A percentile compares a stretch with the other conserved stretches of the same genome.
phyloP scores from a whole-genome alignment of 2,888 invertebrate species.

The Eupelmus urozonus region DNA sequence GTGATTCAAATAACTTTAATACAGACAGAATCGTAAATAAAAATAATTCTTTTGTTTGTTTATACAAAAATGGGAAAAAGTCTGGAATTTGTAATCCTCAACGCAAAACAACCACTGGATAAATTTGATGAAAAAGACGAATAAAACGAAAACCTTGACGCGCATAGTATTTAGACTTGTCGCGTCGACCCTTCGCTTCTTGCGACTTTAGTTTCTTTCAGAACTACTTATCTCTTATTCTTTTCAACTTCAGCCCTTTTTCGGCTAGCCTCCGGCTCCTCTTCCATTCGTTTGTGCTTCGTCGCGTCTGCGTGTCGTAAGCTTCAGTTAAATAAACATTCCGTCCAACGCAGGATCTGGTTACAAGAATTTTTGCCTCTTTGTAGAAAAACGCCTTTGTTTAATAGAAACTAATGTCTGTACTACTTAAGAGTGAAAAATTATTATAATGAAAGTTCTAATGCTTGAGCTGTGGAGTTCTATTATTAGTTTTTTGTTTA shows the following conservation, averaged over 20 bases:
- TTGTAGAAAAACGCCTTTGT: background rate
- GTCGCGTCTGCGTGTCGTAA: background rate
- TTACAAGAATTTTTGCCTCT: background rate
- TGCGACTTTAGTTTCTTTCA: conserved; percentile 21
- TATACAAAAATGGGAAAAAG: too few relatives aligned
- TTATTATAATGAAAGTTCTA: too few relatives aligned
- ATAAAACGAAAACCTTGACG: too few relatives aligned
- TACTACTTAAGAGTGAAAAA: too few relatives aligned
- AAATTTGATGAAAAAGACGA: too few relatives aligned
- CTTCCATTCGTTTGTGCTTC: background rate
- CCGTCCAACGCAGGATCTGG: background rate
- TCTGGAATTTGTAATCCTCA: too few relatives aligned
- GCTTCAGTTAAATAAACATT: conserved; percentile 37
- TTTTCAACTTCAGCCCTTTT: conserved; percentile 18
- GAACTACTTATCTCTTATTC: conserved; percentile 43
- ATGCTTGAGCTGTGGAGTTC: too few relatives aligned
- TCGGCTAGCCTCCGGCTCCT: background rate
- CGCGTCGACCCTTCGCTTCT: conserved; percentile 20
- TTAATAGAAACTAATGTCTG: background rate
- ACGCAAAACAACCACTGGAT: too few relatives aligned
- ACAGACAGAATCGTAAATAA: too few relatives aligned
- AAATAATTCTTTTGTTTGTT: too few relatives aligned
- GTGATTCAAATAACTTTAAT: too few relatives aligned
- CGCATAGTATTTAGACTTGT: conserved; percentile 26
- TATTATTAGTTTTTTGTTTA: too few relatives aligned